Conservation (phyloP, 1,140 invertebrate species). For the Rhyzopertha dominica region DNA sequence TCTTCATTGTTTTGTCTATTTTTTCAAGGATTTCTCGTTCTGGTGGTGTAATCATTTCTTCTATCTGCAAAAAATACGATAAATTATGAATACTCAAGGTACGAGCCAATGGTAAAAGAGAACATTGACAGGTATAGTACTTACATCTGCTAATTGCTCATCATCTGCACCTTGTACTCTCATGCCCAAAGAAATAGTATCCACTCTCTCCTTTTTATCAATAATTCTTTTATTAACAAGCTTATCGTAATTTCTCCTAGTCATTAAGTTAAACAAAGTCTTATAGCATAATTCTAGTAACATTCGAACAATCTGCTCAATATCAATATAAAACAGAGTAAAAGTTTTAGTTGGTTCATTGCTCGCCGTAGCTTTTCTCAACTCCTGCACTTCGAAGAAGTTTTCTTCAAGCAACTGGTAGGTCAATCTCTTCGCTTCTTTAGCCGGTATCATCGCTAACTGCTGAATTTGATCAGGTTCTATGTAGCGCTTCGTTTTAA, state of each 20-base stretch:
- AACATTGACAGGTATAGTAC: conserved; percentile 32
- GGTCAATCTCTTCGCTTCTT: conserved; percentile 79
- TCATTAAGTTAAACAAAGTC: conserved; percentile 65
- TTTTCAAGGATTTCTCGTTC: conserved; percentile 64
- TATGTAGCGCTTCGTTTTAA: conserved; percentile 70
- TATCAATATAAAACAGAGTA: conserved; percentile 71
- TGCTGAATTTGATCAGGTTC: conserved; percentile 87
- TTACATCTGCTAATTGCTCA: conserved; percentile 71
- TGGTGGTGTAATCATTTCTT: conserved; percentile 72
- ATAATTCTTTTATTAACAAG: conserved; percentile 67
- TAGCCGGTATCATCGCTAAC: conserved; percentile 80
- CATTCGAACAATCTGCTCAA: conserved; percentile 66
- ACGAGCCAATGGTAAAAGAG: too few relatives aligned
- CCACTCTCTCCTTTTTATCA: conserved; percentile 78
- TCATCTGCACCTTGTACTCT: conserved; percentile 67
- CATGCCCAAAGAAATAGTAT: conserved; percentile 71
- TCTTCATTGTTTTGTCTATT: conserved; percentile 61
- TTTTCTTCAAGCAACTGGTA: conserved; percentile 78
- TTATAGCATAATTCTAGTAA: conserved; percentile 71
- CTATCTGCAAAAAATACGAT: conserved; percentile 58
- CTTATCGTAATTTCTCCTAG: conserved; percentile 57
- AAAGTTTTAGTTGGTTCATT: conserved; percentile 60
- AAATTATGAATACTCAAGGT: too few relatives aligned
- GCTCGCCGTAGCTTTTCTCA: conserved; percentile 55
- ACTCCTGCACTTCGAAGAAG: conserved; percentile 69